phyloP scores from a whole-genome alignment of 1,140 invertebrate genomes.

The Microplitis mediator region DNA sequence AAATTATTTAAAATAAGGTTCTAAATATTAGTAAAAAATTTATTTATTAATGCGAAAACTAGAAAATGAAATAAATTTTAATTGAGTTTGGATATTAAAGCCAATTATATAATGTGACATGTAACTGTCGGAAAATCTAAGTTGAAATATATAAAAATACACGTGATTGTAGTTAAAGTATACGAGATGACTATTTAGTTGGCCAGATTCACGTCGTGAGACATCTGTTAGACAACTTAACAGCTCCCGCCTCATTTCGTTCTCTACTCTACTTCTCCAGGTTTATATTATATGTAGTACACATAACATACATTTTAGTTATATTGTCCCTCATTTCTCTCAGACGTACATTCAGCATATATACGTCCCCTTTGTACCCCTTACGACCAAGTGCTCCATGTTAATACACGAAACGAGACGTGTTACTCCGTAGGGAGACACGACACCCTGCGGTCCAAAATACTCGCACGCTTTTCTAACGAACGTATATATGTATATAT shows the following conservation, averaged over 20 bases:
- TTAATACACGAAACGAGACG: constrained; percentile 28
- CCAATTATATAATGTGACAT: too few relatives aligned
- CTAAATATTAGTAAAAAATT: background rate
- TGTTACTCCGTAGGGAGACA: constrained; percentile 36
- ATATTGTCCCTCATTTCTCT: constrained; percentile 18
- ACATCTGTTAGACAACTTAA: constrained; percentile 54
- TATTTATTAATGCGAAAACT: background rate
- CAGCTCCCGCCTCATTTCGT: constrained; percentile 34
- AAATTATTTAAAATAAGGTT: background rate
- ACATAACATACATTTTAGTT: background rate
- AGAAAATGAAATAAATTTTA: background rate
- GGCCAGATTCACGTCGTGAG: constrained; percentile 50
- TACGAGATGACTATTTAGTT: constrained; percentile 44
- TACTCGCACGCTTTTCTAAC: background rate
- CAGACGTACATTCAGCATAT: constrained; percentile 12
- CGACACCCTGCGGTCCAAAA: constrained; percentile 38
- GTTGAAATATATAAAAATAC: constrained; percentile 18
- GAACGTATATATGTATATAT: too few relatives aligned
- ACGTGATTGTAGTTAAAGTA: background rate
- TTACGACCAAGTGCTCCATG: constrained; percentile 25
- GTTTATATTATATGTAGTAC: too few relatives aligned
- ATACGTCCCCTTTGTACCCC: constrained; percentile 9
- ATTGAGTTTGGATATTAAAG: too few relatives aligned
- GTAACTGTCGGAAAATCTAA: constrained; percentile 10
- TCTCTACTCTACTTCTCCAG: constrained; percentile 23